phyloP scores from a whole-genome alignment of 1,140 invertebrate genomes.

The Paraescarpia echinospica region DNA sequence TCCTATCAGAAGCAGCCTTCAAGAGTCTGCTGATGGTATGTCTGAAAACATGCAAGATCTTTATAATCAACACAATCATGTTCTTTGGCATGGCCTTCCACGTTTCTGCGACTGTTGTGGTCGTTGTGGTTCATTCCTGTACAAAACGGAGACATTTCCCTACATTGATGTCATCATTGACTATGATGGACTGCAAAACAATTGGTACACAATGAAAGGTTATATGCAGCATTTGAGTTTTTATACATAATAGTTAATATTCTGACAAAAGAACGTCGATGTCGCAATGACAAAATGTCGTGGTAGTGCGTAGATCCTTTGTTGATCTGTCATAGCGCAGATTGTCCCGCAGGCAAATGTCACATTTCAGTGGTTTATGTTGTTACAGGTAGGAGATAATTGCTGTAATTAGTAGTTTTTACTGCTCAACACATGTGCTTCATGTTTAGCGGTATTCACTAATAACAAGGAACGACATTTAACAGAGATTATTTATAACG shows the following conservation, averaged over 20 bases:
- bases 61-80: too few relatives aligned
- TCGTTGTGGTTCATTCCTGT: too few relatives aligned
- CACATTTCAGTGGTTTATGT: not conserved
- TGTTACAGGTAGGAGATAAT: not conserved
- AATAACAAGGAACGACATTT: not conserved
- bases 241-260: not conserved
- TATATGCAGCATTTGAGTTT: not conserved
- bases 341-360: not conserved
- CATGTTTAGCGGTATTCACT: not conserved
- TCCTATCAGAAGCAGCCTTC: too few relatives aligned
- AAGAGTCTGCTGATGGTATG: too few relatives aligned
- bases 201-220: not conserved
- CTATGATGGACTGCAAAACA: too few relatives aligned
- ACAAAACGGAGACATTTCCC: too few relatives aligned
- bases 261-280: not conserved
- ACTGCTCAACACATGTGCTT: not conserved
- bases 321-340: not conserved
- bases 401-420: not conserved
- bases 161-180: too few relatives aligned
- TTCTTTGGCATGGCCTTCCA: too few relatives aligned
- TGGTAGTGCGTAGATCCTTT: not conserved
- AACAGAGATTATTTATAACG: not conserved
- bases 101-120: too few relatives aligned
- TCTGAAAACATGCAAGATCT: too few relatives aligned
- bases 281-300: not conserved